phyloP scores from a whole-genome alignment of 2,113 vertebrate genomes.

The Dinomys branickii region DNA sequence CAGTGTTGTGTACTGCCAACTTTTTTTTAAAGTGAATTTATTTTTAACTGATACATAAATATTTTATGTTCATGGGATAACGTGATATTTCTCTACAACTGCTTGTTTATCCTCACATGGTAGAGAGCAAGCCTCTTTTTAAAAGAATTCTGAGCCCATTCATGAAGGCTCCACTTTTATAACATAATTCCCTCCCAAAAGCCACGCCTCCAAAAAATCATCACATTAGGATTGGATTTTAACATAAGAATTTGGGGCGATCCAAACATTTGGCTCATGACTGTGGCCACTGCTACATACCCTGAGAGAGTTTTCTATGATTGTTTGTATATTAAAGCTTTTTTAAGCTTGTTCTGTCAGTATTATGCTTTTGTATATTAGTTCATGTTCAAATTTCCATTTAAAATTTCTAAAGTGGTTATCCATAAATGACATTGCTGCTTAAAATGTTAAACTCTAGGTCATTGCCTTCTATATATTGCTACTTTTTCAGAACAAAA shows the following conservation, averaged over 20 bases:
- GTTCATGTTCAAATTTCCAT: slow-evolving; percentile 24
- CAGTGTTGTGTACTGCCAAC: neutral
- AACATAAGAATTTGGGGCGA: neutral
- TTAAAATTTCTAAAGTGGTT: slow-evolving; percentile 39
- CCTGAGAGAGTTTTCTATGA: neutral
- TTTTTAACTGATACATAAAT: neutral
- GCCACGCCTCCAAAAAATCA: neutral
- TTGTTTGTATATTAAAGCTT: neutral
- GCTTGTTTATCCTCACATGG: neutral
- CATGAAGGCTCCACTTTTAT: neutral
- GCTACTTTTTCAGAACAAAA: slow-evolving; percentile 9
- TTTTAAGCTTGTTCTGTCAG: slow-evolving; percentile 28
- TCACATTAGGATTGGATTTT: neutral
- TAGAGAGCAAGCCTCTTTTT: neutral
- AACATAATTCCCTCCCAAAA: neutral
- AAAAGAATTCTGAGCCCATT: neutral
- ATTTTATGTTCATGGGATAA: neutral
- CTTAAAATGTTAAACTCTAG: neutral
- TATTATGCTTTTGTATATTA: slow-evolving; percentile 34
- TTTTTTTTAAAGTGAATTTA: neutral
- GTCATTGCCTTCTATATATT: neutral
- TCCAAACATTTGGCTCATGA: neutral
- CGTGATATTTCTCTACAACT: neutral
- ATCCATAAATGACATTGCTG: neutral
- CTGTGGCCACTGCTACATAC: neutral